Base-by-base conservation (phyloP, 2,888 invertebrate species). In the Opisthograptis luteolata region DNA sequence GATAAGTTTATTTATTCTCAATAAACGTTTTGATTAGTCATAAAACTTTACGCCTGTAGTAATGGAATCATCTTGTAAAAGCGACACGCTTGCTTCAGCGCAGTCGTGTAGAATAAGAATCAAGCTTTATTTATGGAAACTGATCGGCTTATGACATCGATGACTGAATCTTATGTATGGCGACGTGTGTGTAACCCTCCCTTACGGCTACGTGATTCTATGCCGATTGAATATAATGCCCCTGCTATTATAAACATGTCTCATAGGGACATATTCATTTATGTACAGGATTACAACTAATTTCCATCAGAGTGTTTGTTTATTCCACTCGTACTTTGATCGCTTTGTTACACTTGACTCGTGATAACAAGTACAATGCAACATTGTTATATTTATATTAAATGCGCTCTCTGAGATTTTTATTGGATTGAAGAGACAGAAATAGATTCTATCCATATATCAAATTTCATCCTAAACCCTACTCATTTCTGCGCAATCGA, bases 151-250 rank as follows among this genome's bases (percentile, higher is more conserved):
- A 69, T 66, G 68, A 62, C 67, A 61, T 45, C 50, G 52, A 52
- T 58, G 60, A 60, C 53, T 57, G 59, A 57, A 57, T 63, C 62
- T 66, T 66, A 68, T 66, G 67, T 53, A 46, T 59, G 62, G 60
- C 55, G 60, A 68, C 63, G 70, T 65, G 66, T n/a, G n/a, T n/a
- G n/a, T n/a, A 68, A 70, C 56, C 43, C 54, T 57, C 52, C 56
- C 48, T 44, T 48, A 42, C 31, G 32, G 37, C 32, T 60, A 66
- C 73, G 68, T 73, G 70, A 62, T 53, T 43, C 46, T 41, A 66
- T 56, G 58, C 55, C 46, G 40, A 58, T 52, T 58, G 58, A 62
- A 62, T 58, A 58, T 46, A 55, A 55, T 55, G 44, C 32, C 52
- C 22, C 37, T 24, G 34, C 47, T 35, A 17, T 12, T 24, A 27